Base-by-base conservation (phyloP, 37 sponge, comb jelly and placozoan species). In the Lycopodina hypogea region DNA sequence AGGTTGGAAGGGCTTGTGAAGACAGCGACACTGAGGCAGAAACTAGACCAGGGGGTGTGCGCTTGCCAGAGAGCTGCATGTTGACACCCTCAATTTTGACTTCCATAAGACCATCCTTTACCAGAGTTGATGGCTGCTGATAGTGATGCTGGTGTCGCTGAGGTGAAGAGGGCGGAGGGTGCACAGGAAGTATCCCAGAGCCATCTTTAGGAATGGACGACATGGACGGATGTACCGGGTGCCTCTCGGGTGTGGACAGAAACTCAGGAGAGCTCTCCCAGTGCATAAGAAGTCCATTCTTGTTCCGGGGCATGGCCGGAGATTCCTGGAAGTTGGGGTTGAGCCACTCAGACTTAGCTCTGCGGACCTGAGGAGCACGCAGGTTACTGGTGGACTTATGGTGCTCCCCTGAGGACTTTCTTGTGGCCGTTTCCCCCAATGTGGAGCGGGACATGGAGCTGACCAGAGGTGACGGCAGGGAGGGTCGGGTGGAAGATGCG, bases 21-120 rank as follows among this genome's bases (percentile, higher is more conserved):
- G 61, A 29, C 17, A 12, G 4, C 17, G 42, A 9, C 45, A 29
- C 23, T 1, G 66, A 28, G 21, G 3, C 1, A 14, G 77, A 19
- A 40, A 23, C 28, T 1, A 42, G 22, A 18, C 57, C 58, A 22
- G 39, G 4, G 52, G 32, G 15, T 40, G 33, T 33, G 28, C n/a
- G 14, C 48, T 23, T 48, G 22, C 53, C 56, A 30, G 30, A 42
- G 33, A 71, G 19, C 41, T 61, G 52, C 58, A 73, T 73, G 75
- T 86, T 81, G 23, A 86, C 74, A 60, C 53, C 79, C 33, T 86
- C 87, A 1, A 86, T 86, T 58, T 74, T 72, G 38, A 77, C 69
- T 75, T 86, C 87, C 23, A 45, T 67, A 14, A 29, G 38, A 17
- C 48, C 58, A 6, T 52, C 40, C 21, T 78, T 74, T 26, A 48